phyloP scores from a whole-genome alignment of 2,888 invertebrate genomes.

The Drosophila melanosoma region DNA sequence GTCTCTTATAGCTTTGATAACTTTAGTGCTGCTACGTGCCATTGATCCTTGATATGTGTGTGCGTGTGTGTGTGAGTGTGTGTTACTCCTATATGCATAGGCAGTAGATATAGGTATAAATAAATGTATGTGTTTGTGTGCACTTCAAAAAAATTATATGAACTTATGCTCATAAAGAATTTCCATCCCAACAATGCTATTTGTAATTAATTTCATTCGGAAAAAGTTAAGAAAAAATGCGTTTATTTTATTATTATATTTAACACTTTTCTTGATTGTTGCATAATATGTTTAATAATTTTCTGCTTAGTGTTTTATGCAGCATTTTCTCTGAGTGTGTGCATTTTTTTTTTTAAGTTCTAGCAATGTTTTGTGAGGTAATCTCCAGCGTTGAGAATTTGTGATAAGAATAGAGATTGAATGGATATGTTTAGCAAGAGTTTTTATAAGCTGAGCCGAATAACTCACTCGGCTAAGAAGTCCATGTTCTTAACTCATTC shows the following conservation, averaged over 20 bases:
- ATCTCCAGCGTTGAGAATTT: conserved; percentile 20
- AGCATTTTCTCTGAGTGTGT: not conserved
- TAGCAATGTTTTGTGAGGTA: not conserved
- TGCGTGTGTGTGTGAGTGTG: conserved; percentile 1
- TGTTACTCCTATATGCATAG: conserved; percentile 34
- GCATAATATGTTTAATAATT: not conserved
- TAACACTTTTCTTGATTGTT: not conserved
- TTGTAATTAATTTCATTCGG: not conserved
- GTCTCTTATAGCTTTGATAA: conserved; percentile 76
- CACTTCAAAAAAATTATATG: not conserved
- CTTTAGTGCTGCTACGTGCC: conserved; percentile 78
- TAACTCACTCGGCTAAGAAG: not conserved
- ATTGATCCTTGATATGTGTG: conserved; percentile 70
- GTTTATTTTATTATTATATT: not conserved
- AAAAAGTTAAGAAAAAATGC: not conserved
- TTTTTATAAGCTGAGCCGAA: not conserved
- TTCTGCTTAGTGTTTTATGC: not conserved
- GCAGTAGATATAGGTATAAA: not conserved
- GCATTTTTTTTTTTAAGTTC: not conserved
- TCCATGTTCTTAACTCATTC: not conserved
- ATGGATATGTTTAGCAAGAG: not conserved
- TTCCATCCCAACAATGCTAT: not conserved
- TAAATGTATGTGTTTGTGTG: not conserved
- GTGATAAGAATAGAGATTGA: conserved; percentile 9
- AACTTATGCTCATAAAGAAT: too few relatives aligned